These are phyloP conservation scores for Allobates femoralis DNA, from an alignment of 2,797 vertebrate genomes.

Conservation along the genomic window DNA sequence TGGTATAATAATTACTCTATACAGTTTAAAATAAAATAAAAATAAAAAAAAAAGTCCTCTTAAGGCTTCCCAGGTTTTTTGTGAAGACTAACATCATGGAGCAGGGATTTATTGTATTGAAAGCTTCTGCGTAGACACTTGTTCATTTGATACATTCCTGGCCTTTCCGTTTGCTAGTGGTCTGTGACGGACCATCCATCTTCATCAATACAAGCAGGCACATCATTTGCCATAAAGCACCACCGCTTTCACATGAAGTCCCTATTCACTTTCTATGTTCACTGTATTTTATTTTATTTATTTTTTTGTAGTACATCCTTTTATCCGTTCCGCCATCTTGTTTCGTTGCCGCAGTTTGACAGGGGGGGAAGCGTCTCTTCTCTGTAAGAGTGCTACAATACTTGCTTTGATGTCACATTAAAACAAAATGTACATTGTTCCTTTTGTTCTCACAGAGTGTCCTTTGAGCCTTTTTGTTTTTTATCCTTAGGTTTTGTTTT, in stretches of 20 bases:
- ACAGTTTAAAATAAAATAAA: conserved; percentile 76
- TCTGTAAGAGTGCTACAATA: conserved; percentile 73
- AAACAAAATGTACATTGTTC: conserved; percentile 79
- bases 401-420: conserved; percentile 81
- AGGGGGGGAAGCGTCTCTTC: conserved; percentile 68
- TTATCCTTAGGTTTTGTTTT: conserved; percentile 65
- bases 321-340: conserved; percentile 67
- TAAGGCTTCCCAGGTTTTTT: conserved; percentile 80
- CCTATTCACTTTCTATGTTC: conserved; percentile 68
- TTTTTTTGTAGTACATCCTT: conserved; percentile 66
- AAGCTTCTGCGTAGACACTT: conserved; percentile 71
- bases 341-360: conserved; percentile 65
- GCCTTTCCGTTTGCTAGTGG: conserved; percentile 70
- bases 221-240: conserved; percentile 75
- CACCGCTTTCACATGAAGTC: conserved; percentile 72
- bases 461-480: conserved; percentile 59
- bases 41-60: conserved; percentile 70
- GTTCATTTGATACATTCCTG: conserved; percentile 70
- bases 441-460: conserved; percentile 79
- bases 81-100: conserved; percentile 75
- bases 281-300: conserved; percentile 43
- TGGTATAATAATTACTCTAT: conserved; percentile 81
- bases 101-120: conserved; percentile 72
- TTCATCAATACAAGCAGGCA: conserved; percentile 73
- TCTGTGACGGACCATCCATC: conserved; percentile 69